Percentiles rank a stretch among this genome's conserved stretches.
phyloP scores from a whole-genome alignment of 2,888 invertebrate species.

The Tubulanus polymorphus region DNA sequence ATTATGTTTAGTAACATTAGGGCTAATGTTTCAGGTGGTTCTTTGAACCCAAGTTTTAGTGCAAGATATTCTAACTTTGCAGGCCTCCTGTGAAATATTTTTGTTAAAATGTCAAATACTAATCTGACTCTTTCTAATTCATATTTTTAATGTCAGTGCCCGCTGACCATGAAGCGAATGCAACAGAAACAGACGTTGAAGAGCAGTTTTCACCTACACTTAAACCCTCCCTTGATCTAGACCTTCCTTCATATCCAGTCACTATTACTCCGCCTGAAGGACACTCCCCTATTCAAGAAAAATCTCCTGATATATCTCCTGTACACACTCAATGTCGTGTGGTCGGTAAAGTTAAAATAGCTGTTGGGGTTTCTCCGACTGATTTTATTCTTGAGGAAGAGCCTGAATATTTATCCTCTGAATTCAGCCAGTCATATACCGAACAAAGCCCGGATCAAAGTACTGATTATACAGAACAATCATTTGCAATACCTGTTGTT shows the following conservation, averaged over 20 bases:
- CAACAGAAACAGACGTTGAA: conserved; percentile 47
- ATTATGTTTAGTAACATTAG: too few relatives aligned
- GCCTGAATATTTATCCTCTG: background rate
- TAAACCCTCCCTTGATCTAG: background rate
- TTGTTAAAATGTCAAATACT: too few relatives aligned
- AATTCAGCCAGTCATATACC: background rate
- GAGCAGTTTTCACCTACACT: conserved; percentile 37
- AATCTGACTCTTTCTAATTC: too few relatives aligned
- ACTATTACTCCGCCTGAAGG: conserved; percentile 30
- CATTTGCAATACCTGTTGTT: background rate
- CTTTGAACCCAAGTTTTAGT: too few relatives aligned
- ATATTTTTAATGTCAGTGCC: too few relatives aligned
- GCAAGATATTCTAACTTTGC: too few relatives aligned
- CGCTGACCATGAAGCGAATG: conserved; percentile 31
- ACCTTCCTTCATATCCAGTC: conserved; percentile 28
- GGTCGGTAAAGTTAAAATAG: conserved; percentile 29
- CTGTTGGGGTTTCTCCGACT: conserved; percentile 44
- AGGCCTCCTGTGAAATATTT: too few relatives aligned
- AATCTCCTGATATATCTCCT: conserved; percentile 32
- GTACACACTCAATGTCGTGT: conserved; percentile 25
- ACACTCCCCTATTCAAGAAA: conserved; percentile 38
- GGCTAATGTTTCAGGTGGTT: too few relatives aligned
- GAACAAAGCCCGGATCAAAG: background rate
- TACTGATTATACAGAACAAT: too few relatives aligned
- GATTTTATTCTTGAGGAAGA: conserved; percentile 23